Conservation (phyloP, 2,113 vertebrate species). For the Scopus umbretta region DNA sequence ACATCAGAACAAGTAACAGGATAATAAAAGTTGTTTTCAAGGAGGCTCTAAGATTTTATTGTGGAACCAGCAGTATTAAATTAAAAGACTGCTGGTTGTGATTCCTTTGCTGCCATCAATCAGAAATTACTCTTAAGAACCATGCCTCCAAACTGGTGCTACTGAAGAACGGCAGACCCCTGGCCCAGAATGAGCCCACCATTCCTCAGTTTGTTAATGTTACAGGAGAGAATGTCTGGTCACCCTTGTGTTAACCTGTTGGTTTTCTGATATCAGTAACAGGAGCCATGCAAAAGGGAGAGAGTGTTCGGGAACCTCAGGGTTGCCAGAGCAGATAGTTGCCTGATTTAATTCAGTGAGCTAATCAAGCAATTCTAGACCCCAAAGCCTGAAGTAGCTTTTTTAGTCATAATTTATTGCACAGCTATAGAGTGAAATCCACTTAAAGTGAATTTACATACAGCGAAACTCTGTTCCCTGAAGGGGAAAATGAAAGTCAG, state of each 20-base stretch:
- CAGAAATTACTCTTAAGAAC: background rate
- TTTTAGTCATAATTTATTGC: background rate
- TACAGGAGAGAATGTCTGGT: background rate
- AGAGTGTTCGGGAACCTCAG: background rate
- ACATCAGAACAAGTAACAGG: background rate
- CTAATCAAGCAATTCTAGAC: background rate
- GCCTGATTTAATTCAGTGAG: background rate
- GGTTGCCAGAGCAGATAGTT: background rate
- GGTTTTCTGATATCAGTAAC: background rate
- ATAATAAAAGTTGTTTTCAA: constrained; percentile 47
- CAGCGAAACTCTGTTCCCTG: background rate
- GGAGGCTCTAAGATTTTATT: background rate
- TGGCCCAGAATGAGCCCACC: background rate
- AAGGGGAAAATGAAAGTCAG: background rate
- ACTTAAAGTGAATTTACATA: background rate
- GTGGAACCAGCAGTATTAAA: background rate
- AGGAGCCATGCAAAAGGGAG: background rate
- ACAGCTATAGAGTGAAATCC: background rate
- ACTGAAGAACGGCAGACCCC: background rate
- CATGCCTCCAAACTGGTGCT: background rate
- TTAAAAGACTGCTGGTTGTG: background rate
- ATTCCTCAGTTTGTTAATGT: background rate
- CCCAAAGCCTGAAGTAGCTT: background rate
- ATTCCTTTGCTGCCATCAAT: background rate
- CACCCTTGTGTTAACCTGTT: background rate